Evolutionary conservation across 2,888 invertebrate genomes (phyloP).

Genomic region (Diploptera punctata): DNA sequence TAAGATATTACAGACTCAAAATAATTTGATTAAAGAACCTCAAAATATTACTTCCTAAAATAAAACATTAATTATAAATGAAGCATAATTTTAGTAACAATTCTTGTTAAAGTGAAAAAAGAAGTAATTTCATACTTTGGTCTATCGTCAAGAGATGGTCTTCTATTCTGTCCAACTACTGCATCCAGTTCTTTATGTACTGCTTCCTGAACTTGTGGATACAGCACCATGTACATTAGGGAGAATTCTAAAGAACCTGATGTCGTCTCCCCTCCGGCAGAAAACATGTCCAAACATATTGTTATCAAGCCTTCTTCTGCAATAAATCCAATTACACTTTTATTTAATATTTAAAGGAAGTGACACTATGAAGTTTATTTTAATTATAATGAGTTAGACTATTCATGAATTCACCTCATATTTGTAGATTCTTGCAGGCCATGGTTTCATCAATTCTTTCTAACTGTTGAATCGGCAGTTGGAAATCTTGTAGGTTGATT

Average conservation of each 20-base stretch:
- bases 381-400: too few species aligned
- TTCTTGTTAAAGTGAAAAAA: too few species aligned
- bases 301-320: constrained; percentile 42
- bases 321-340: neutral
- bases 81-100: too few species aligned
- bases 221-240: constrained; percentile 43
- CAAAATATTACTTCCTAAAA: too few species aligned
- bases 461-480: too few species aligned
- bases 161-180: constrained; percentile 38
- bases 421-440: neutral
- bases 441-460: too few species aligned
- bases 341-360: too few species aligned
- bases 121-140: constrained; percentile 24
- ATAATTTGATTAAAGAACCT: too few species aligned
- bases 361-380: too few species aligned
- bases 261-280: constrained; percentile 45
- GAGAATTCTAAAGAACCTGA: constrained; percentile 43
- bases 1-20: too few species aligned
- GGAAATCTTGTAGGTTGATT: too few species aligned
- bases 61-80: too few species aligned
- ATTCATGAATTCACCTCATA: neutral
- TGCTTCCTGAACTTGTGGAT: constrained; percentile 44
- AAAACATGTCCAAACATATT: constrained; percentile 43
- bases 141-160: constrained; percentile 38
- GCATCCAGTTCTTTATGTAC: constrained; percentile 45